Evolutionary conservation across 2,113 vertebrate genomes (phyloP), one percentile per base, ranked within the genome.

Genomic region (Corythornis cristatus): DNA sequence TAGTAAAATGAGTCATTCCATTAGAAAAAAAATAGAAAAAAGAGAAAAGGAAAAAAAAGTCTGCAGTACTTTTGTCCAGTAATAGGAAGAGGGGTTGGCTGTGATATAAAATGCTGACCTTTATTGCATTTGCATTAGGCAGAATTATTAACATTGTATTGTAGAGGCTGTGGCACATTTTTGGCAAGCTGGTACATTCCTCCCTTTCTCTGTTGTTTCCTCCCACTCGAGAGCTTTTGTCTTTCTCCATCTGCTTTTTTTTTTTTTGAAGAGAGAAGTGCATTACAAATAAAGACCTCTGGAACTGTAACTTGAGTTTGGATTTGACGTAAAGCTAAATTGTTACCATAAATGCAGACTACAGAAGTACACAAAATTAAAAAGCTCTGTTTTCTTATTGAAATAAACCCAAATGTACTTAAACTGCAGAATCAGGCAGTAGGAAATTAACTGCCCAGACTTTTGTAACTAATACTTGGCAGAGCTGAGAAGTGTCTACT

Each of bases 141-240:
- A 71, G 82, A 95, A 83, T 96, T 93, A 91, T 93, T 94, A 95
- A 83, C 75, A 73, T 67, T 90, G 83, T 88, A 78, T 86, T 93
- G 54, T 91, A 93, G 61, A 77, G 65, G 26, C 87, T 80, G 87
- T 94, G 84, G 87, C 72, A 83, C 91, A 96, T 96, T 94, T 96
- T 95, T 96, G 96, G 95, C 93, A 89, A 71, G 91, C 89, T 66
- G 81, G 56, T 93, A 70, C 94, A 95, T 96, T 96, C 96, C n/a
- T 96, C 42, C 15, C 35, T 92, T 92, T 93, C 58, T 83, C 64
- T 56, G 20, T 80, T 93, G 75, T 75, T 94, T 89, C 93, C 87
- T 95, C 89, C 95, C 83, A 88, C 93, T 95, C 83, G 42, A 65
- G 77, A 84, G 83, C 80, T 90, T 94, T 96, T 96, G 93, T 96